Evolutionary conservation across 2,888 invertebrate genomes (phyloP).

Genomic region (Linyphia triangularis): DNA sequence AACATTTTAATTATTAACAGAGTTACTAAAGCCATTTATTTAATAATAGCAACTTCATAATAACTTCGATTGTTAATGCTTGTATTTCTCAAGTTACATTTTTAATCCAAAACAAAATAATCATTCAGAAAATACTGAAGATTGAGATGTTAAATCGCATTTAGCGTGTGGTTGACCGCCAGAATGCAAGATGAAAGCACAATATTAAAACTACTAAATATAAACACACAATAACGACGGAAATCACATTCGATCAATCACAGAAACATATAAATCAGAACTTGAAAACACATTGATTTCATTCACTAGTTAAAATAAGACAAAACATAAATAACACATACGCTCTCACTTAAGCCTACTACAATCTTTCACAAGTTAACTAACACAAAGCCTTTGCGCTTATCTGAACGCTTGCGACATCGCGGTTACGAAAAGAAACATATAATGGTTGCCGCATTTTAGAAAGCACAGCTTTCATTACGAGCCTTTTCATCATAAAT

Average conservation of each 20-base stretch:
- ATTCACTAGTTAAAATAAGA: constrained; percentile 31
- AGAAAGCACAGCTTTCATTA: neutral
- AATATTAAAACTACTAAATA: constrained; percentile 13
- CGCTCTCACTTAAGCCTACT: constrained; percentile 71
- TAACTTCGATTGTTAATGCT: no score
- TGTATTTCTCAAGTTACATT: neutral
- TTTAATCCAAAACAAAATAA: neutral
- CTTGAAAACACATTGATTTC: neutral
- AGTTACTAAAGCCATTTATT: no score
- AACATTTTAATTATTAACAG: neutral
- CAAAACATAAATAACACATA: constrained; percentile 56
- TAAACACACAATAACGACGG: neutral
- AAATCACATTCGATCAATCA: constrained; percentile 22
- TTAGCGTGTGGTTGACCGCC: constrained; percentile 65
- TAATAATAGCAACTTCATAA: no score
- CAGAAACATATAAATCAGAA: constrained; percentile 42
- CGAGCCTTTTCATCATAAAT: neutral
- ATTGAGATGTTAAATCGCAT: constrained; percentile 14
- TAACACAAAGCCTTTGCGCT: constrained; percentile 71
- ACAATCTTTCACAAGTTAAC: constrained; percentile 64
- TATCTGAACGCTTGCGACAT: constrained; percentile 69
- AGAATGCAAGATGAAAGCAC: constrained; percentile 39
- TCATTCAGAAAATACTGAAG: neutral
- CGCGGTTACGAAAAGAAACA: constrained; percentile 45
- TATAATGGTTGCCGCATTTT: neutral